Conservation (phyloP, 2,113 vertebrate species). For the Microcebus jonahi region DNA sequence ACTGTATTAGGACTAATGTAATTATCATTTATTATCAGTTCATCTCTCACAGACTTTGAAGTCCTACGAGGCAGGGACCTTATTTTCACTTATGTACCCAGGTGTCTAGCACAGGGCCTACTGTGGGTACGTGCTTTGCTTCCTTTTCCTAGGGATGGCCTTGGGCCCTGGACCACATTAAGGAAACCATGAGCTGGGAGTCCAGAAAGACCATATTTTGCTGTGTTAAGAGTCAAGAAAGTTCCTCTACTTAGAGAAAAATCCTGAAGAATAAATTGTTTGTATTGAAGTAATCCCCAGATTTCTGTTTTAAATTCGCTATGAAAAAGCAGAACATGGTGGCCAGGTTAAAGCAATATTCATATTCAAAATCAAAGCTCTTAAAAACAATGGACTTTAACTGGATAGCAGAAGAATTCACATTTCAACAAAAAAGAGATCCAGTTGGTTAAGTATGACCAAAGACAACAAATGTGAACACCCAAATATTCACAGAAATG, state of each 20-base stretch:
- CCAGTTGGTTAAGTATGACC: background rate
- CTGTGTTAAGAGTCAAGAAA: background rate
- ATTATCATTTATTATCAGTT: background rate
- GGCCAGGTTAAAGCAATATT: constrained; percentile 35
- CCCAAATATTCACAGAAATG: background rate
- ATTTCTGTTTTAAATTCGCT: constrained; percentile 33
- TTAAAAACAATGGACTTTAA: constrained; percentile 14
- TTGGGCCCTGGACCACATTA: background rate
- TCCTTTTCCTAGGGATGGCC: background rate
- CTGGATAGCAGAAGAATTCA: background rate
- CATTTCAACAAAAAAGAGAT: background rate
- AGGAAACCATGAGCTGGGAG: background rate
- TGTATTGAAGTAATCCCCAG: constrained; percentile 29
- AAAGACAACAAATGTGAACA: background rate
- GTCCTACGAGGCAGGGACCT: background rate
- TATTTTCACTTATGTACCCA: background rate
- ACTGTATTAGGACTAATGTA: background rate
- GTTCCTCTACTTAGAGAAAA: constrained; percentile 30
- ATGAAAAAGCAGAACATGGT: constrained; percentile 1
- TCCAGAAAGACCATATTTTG: background rate
- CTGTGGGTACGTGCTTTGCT: background rate
- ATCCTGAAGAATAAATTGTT: background rate
- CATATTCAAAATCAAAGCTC: constrained; percentile 32
- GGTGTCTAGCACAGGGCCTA: background rate
- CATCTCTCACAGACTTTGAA: background rate